Percentiles rank a stretch among this genome's conserved stretches.
phyloP scores from a whole-genome alignment of 2,888 invertebrate species.

The Heliconius ismenius region DNA sequence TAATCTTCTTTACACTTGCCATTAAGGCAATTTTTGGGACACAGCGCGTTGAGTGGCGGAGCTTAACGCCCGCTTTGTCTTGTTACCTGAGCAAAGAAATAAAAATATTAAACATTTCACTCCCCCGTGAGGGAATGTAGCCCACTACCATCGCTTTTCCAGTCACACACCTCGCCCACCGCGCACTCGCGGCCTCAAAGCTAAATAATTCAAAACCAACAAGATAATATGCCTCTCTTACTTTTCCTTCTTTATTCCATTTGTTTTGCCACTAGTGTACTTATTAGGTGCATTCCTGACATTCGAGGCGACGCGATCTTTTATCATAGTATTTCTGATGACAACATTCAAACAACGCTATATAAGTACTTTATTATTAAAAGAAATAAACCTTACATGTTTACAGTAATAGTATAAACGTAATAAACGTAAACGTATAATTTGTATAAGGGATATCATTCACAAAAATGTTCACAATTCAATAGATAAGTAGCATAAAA shows the following conservation, averaged over 20 bases:
- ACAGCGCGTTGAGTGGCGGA: neutral
- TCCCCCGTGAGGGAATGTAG: neutral
- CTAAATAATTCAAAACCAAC: too few species aligned
- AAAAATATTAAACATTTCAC: neutral
- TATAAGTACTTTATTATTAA: neutral
- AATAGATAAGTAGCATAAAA: neutral
- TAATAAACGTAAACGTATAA: too few species aligned
- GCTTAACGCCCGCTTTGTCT: neutral
- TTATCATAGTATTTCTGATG: slow-evolving; percentile 61
- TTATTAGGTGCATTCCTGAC: slow-evolving; percentile 57
- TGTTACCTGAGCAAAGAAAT: neutral
- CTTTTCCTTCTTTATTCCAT: slow-evolving; percentile 68
- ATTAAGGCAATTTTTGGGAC: neutral
- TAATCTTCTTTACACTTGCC: neutral
- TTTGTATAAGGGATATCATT: too few species aligned
- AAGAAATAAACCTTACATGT: neutral
- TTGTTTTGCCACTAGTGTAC: slow-evolving; percentile 55
- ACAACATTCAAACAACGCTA: neutral
- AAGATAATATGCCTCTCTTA: slow-evolving; percentile 49
- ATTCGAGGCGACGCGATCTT: slow-evolving; percentile 60
- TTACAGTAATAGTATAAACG: neutral
- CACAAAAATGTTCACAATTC: too few species aligned
- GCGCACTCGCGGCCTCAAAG: too few species aligned
- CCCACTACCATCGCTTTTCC: neutral
- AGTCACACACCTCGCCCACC: neutral